phyloP scores from a whole-genome alignment of 2,113 vertebrate species.

The Pardalotus punctatus region DNA sequence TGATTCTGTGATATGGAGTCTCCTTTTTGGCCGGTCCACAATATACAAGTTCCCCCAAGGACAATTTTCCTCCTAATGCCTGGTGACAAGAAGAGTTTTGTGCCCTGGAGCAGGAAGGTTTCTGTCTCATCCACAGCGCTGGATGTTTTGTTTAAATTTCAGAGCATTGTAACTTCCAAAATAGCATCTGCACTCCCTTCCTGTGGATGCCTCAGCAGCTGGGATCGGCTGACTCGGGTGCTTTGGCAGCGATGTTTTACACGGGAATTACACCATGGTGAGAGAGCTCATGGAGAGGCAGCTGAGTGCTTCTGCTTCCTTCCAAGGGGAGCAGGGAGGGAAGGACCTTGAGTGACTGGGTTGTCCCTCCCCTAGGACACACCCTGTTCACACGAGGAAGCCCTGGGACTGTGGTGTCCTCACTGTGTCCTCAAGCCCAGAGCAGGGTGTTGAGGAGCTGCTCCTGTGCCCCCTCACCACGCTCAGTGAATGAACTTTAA shows the following conservation, averaged over 20 bases:
- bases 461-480: not conserved
- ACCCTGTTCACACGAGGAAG: not conserved
- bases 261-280: not conserved
- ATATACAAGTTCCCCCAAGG: not conserved
- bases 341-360: not conserved
- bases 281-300: not conserved
- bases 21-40: not conserved
- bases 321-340: not conserved
- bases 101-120: not conserved
- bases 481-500: not conserved
- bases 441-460: not conserved
- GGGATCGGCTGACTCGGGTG: not conserved
- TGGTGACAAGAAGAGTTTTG: not conserved
- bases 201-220: not conserved
- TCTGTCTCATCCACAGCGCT: not conserved
- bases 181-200: not conserved
- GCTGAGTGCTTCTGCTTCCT: not conserved
- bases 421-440: not conserved
- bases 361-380: not conserved
- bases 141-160: constrained; percentile 6
- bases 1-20: not conserved
- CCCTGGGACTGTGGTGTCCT: not conserved
- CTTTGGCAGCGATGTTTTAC: not conserved
- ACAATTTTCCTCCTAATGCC: not conserved
- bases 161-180: not conserved